Conservation (phyloP, 2,888 invertebrate genomes). For the Colletes collaris region DNA sequence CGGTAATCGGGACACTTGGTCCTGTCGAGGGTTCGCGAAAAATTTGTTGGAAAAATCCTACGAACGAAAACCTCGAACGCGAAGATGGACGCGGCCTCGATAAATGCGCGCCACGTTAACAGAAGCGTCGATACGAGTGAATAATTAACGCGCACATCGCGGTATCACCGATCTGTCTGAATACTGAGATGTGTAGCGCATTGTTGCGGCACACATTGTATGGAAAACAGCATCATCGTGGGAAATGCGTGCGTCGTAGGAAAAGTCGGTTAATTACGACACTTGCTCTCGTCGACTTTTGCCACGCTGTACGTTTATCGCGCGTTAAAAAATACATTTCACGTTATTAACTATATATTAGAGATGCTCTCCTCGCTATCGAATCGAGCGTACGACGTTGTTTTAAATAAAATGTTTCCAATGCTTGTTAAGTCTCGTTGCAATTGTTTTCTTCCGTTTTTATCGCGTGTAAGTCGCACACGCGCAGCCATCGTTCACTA, state of each 20-base stretch:
- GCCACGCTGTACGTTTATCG: background rate
- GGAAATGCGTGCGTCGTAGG: slow-evolving; percentile 3
- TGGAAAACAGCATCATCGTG: slow-evolving; percentile 24
- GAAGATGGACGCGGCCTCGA: background rate
- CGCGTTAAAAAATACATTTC: no score
- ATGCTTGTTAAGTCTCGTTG: background rate
- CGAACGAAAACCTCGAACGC: no score
- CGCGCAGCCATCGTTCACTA: slow-evolving; percentile 39
- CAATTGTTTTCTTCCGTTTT: background rate
- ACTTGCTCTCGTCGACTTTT: background rate
- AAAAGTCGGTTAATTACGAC: slow-evolving; percentile 25
- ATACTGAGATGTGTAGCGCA: background rate
- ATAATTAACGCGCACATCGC: slow-evolving; percentile 5
- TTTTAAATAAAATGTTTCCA: no score
- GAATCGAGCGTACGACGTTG: no score
- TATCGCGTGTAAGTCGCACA: background rate
- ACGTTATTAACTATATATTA: no score
- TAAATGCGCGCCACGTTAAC: no score
- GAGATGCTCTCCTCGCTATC: no score
- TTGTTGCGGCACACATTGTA: slow-evolving; percentile 19
- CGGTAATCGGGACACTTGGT: no score
- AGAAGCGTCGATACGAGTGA: no score
- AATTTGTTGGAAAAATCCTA: no score
- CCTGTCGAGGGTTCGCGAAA: no score
- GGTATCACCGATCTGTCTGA: background rate